Evolutionary conservation across 2,113 vertebrate species (phyloP), one percentile per base, ranked within the genome.

Genomic region (Thalassoma bifasciatum): DNA sequence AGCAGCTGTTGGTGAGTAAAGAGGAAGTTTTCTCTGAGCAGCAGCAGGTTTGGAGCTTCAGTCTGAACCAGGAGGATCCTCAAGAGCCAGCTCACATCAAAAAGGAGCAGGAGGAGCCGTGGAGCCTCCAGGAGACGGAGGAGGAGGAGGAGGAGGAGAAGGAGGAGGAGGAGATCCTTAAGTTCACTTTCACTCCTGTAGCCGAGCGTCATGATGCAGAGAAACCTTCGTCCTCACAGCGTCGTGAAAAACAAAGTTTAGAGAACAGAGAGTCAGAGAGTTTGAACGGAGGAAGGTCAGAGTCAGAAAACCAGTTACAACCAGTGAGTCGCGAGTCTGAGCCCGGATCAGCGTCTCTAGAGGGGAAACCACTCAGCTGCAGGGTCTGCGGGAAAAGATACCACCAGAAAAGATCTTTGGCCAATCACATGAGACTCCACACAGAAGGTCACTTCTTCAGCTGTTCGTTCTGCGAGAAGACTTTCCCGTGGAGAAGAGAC

Each of bases 151-250:
- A n/a, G 50, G 50, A 52, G 23, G 11, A 4, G 10, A 3, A 5
- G 4, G 46, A n/a, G 50, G 50, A 22, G 50, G 50, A 11, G 19
- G 46, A 49, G n/a, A 21, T 49, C 19, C n/a, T 49, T 9, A n/a
- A 49, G 19, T 49, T 49, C 19, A 49, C 46, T n/a, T 49, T 49
- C 46, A 21, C 46, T 21, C 46, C 46, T 49, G 14, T n/a, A 46
- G 14, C 6, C 23, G 8, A 24, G 1, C 21, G 42, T 10, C 38
- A 44, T 10, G 8, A 24, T 24, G 14, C 21, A 61, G 38, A 24
- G 58, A 24, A 61, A 26, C 14, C 37, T 50, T 44, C 22, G 40
- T 37, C 37, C 22, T 46, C 47, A 19, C 47, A 60, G 37, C 75
- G 44, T 51, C 17, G 40, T 30, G 50, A 64, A 19, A 42, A 10